Evolutionary conservation across 2,113 vertebrate species (phyloP), one percentile per base, ranked within the genome.

Genomic region (Neopipo cinnamomea): DNA sequence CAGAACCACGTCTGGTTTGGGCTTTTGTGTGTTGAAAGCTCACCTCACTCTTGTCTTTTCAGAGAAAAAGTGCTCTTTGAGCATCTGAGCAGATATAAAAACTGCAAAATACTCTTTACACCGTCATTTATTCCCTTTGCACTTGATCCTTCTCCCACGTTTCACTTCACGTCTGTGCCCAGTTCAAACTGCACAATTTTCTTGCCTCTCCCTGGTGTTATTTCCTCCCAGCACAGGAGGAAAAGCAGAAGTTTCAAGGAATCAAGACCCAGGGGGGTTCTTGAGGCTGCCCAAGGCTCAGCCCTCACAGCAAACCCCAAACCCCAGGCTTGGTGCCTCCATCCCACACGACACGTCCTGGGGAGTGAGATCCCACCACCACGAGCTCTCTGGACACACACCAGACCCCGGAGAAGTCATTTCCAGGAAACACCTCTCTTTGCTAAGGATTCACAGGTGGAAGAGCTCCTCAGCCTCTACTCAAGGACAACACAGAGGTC

Each of bases 301-400:
- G 10, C 50, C 39, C 17, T 47, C 3, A 0, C 5, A 46, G 39
- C 20, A 31, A 46, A 16, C 5, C 19, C 28, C 52, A 28, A 5
- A 9, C 12, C 22, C 66, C 2, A 30, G 9, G 17, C 9, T 7
- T 22, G 79, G 33, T 5, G 27, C 20, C 53, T 56, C 6, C 5
- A 49, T 3, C 50, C 24, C 27, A 37, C 9, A 27, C 3, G 12
- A 4, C 1, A 3, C 0, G 1, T 2, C 42, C 28, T 2, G 0
- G 11, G 44, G 44, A 39, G 31, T 2, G 0, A 30, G 5, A 16
- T 37, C 1, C 18, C 35, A 39, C 44, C 4, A 0, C 8, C 8
- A 33, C 0, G 6, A 62, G 73, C 52, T 28, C 67, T 21, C 14
- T 0, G 2, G 37, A 12, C 42, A 28, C 37, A 3, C 11, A 3